Evolutionary conservation across 2,113 vertebrate species (phyloP).

Genomic region (Xenus cinereus): DNA sequence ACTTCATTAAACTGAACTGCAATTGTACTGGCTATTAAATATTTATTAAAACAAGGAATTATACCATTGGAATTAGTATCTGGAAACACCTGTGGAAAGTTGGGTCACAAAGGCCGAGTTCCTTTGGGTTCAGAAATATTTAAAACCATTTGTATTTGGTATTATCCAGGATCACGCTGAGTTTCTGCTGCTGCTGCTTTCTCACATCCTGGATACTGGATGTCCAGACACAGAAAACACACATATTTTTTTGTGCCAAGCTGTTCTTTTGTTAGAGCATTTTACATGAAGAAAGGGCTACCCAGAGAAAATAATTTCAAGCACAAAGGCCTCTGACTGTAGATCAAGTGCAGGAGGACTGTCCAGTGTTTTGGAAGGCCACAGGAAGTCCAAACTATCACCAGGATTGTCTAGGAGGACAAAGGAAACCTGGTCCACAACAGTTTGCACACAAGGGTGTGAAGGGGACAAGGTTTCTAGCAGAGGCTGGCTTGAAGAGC

Average conservation of each 20-base stretch:
- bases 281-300: neutral
- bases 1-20: neutral
- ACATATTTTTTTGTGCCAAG: neutral
- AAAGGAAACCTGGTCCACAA: neutral
- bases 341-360: neutral
- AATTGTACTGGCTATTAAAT: neutral
- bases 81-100: neutral
- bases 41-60: neutral
- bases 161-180: neutral
- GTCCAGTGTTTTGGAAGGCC: neutral
- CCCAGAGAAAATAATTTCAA: neutral
- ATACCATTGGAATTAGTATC: neutral
- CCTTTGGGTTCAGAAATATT: neutral
- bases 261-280: neutral
- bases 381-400: neutral
- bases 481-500: neutral
- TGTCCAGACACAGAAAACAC: neutral
- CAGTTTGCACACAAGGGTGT: neutral
- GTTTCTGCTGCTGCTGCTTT: neutral
- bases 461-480: neutral
- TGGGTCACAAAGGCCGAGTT: rapidly evolving
- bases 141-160: neutral
- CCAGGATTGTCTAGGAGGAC: neutral
- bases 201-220: neutral
- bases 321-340: rapidly evolving